Evolutionary conservation across 2,888 invertebrate genomes (phyloP).

Genomic region (Eupithecia tripunctaria): DNA sequence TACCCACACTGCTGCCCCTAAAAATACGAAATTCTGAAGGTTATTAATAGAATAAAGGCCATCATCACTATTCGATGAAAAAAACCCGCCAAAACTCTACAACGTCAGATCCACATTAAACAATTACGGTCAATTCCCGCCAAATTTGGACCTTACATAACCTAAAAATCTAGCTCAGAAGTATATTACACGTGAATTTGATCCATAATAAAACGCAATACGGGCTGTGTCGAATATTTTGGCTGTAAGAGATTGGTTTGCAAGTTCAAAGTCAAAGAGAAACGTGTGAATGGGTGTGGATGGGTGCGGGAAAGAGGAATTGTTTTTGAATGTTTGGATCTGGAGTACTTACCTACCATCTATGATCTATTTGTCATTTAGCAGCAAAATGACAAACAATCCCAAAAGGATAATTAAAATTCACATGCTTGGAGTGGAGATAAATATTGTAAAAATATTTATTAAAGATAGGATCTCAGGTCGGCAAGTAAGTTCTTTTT

Average conservation of each 20-base stretch:
- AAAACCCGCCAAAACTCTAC: constrained; percentile 8
- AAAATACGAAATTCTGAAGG: background rate
- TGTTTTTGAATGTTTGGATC: constrained; percentile 1
- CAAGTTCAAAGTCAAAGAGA: constrained; percentile 10
- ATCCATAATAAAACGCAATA: background rate
- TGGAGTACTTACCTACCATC: background rate
- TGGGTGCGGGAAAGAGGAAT: constrained; percentile 13
- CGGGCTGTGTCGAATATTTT: background rate
- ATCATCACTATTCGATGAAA: background rate
- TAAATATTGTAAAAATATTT: too few relatives aligned
- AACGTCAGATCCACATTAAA: constrained; percentile 57
- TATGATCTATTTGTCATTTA: too few relatives aligned
- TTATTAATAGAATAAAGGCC: background rate
- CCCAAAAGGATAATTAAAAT: too few relatives aligned
- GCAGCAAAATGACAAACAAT: too few relatives aligned
- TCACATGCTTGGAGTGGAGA: too few relatives aligned
- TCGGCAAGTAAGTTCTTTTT: too few relatives aligned
- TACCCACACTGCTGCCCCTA: background rate
- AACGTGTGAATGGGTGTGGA: constrained; percentile 12
- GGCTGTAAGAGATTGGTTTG: background rate
- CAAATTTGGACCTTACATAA: constrained; percentile 50
- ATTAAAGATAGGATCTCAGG: too few relatives aligned
- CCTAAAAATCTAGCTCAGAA: constrained; percentile 18
- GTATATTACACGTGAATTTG: constrained; percentile 10
- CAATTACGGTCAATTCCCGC: constrained; percentile 74